Evolutionary conservation across 1,140 invertebrate genomes (phyloP), one percentile per base, ranked within the genome.

Genomic region (Venustaconcha ellipsiformis): DNA sequence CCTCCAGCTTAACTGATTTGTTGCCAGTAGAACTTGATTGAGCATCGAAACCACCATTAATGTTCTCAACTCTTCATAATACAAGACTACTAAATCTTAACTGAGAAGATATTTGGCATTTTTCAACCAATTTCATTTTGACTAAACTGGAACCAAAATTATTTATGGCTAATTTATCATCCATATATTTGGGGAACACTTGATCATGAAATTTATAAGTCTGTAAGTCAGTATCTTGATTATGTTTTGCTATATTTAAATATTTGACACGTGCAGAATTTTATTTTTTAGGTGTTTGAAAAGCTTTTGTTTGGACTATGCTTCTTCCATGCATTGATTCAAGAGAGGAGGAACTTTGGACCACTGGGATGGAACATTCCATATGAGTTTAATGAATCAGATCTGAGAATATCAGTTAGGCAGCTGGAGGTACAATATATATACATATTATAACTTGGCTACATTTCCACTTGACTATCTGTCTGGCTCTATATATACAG

Each of bases 381-480:
- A 30, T 90, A 90, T 77, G 88, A 90, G 72, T 90, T 90, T 77
- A 90, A 90, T 73, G 89, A 90, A 75, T 90, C 89, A 12, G 89
- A 90, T 78, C 84, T 90, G 17, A 81, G 87, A 69, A 89, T 90
- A 67, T 90, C 88, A 62, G 88, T 89, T 6, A 67, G 88, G 69
- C 89, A 90, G 72, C 77, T 89, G n/a, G 82, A 88, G 86, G 95
- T 96, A 91, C 93, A 63, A 67, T 14, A 57, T 48, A 57, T 48
- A 58, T 75, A 18, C 57, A 55, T 48, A 5, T 0, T 56, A 63
- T 48, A 18, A 37, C 18, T 69, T 56, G 26, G 11, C 64, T 66
- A 12, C 6, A 37, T 66, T 30, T 66, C 8, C 15, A 30, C 15
- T 30, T 23, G 5, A 48, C 37, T 48, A 6, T 8, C 37, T 48